A percentile compares a stretch with the other conserved stretches of the same genome.
These are phyloP conservation scores for Euphydryas editha DNA, from an alignment of 2,888 invertebrate genomes.

Conservation along the genomic window DNA sequence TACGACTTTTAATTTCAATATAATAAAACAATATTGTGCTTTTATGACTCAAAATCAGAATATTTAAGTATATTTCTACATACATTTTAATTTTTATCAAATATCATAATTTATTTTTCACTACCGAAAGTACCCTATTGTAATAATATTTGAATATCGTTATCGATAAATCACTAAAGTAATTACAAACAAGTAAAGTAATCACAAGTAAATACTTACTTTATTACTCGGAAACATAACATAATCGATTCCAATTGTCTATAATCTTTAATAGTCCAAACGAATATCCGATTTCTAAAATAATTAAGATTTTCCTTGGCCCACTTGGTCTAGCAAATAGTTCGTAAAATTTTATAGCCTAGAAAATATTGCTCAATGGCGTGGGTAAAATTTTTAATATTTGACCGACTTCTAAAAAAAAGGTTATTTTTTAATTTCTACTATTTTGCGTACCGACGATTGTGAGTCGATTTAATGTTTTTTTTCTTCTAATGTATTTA, in stretches of 20 bases:
- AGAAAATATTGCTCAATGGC: constrained; percentile 7
- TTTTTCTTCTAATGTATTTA: too few relatives aligned
- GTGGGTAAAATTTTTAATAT: neutral
- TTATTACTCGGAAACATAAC: neutral
- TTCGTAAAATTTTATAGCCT: constrained; percentile 10
- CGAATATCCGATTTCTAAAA: constrained; percentile 21
- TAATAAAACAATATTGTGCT: too few relatives aligned
- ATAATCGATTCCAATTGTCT: constrained; percentile 6
- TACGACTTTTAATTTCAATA: too few relatives aligned
- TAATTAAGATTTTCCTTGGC: constrained; percentile 19
- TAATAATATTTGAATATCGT: neutral
- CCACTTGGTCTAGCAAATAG: constrained; percentile 11
- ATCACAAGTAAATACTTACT: neutral
- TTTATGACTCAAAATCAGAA: too few relatives aligned
- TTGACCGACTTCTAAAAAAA: neutral
- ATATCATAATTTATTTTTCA: too few relatives aligned
- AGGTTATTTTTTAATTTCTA: too few relatives aligned
- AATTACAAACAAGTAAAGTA: neutral
- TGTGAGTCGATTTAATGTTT: too few relatives aligned
- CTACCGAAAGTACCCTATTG: too few relatives aligned
- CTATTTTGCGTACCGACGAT: too few relatives aligned
- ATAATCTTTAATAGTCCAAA: constrained; percentile 11
- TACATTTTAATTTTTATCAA: too few relatives aligned
- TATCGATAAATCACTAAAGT: neutral
- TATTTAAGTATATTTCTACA: too few relatives aligned